Percentiles rank a stretch among this genome's conserved stretches.
Evolutionary conservation across 2,888 invertebrate genomes (phyloP).

Genomic region (Ischnura elegans): DNA sequence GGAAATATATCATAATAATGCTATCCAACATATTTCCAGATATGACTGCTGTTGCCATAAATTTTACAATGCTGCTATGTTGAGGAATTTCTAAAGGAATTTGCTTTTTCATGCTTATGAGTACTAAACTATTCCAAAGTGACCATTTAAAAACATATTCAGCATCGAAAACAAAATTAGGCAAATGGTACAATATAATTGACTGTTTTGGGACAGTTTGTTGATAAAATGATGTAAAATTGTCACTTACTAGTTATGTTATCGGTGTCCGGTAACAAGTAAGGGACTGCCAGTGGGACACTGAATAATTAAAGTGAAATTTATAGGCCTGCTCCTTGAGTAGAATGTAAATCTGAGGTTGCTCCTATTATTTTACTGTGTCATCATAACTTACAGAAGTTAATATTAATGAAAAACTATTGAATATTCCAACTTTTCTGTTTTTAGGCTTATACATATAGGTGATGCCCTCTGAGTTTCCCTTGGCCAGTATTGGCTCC

Average conservation of each 20-base stretch:
- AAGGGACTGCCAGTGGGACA: not conserved
- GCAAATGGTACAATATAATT: not conserved
- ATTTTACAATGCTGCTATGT: not conserved
- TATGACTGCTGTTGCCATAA: not conserved
- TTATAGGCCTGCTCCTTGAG: not conserved
- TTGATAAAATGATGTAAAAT: not conserved
- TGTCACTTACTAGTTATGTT: not conserved
- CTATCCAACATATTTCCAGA: not conserved
- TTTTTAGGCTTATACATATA: not conserved
- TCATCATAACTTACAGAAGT: not conserved
- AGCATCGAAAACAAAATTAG: not conserved
- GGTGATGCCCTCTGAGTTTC: not conserved
- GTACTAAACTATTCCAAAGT: not conserved
- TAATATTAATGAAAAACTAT: not conserved
- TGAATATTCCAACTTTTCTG: not conserved
- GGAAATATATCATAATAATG: not conserved
- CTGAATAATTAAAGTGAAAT: not conserved
- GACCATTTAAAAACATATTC: not conserved
- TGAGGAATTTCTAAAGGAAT: not conserved
- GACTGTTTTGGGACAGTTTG: not conserved
- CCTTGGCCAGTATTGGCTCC: not conserved
- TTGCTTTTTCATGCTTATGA: not conserved
- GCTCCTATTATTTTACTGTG: conserved; percentile 1
- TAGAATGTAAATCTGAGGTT: not conserved
- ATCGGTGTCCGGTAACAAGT: not conserved